These are phyloP conservation scores for Halocynthia roretzi DNA, from an alignment of 23 tunicate genomes.

Conservation along the genomic window DNA sequence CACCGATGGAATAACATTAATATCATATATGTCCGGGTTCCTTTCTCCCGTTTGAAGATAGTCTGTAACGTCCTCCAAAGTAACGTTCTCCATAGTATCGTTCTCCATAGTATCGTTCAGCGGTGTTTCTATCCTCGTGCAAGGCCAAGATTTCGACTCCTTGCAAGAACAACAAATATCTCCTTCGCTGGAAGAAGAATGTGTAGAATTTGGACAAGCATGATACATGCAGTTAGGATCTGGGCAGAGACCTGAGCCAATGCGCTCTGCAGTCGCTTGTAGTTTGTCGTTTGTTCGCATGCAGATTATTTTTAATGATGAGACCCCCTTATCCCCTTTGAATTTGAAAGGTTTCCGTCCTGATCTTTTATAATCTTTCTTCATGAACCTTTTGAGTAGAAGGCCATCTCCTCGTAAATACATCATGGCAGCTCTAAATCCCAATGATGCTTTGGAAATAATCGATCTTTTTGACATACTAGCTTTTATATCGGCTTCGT, in stretches of 20 bases:
- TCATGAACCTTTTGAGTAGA: conserved; percentile 15
- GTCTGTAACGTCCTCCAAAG: conserved; percentile 31
- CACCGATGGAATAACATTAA: neutral
- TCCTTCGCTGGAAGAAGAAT: neutral
- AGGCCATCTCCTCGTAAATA: conserved; percentile 80
- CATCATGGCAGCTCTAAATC: conserved; percentile 32
- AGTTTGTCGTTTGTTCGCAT: neutral
- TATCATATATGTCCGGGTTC: neutral
- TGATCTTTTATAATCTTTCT: neutral
- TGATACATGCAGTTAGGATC: neutral
- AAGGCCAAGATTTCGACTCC: conserved; percentile 9
- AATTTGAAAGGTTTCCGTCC: conserved; percentile 5
- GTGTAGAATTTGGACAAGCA: neutral
- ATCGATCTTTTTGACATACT: neutral
- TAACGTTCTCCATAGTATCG: conserved; percentile 34
- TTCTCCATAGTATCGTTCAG: conserved; percentile 29
- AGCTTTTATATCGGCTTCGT: neutral
- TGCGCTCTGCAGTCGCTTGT: neutral
- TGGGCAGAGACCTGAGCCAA: neutral
- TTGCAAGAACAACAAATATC: neutral
- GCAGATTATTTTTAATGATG: neutral
- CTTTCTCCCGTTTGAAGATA: conserved; percentile 16
- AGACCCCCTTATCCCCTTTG: neutral
- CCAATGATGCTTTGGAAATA: conserved; percentile 5
- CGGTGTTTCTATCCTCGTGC: neutral